These are phyloP conservation scores for Tineola bisselliella DNA, from an alignment of 2,888 invertebrate species.

Conservation along the genomic window DNA sequence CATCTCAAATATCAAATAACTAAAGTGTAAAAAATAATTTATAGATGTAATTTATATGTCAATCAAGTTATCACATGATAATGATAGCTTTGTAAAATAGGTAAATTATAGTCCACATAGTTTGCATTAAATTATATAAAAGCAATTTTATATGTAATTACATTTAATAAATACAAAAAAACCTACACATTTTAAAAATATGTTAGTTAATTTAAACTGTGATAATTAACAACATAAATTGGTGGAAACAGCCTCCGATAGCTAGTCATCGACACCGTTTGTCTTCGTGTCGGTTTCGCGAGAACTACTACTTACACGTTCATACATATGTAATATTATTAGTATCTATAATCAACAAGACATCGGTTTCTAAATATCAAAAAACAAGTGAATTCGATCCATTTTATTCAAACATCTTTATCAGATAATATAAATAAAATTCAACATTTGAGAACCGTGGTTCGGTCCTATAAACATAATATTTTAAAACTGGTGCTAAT, in stretches of 20 bases:
- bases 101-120: background rate
- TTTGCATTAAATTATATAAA: background rate
- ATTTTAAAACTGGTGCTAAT: too few species aligned
- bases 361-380: too few species aligned
- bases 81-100: background rate
- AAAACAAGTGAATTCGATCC: too few species aligned
- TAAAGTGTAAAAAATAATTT: background rate
- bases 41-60: background rate
- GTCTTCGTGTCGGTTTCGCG: constrained; percentile 21
- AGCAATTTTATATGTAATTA: background rate
- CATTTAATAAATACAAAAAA: too few species aligned
- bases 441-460: too few species aligned
- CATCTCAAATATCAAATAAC: too few species aligned
- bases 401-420: too few species aligned
- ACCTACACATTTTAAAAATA: too few species aligned
- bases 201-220: background rate
- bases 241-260: constrained; percentile 21
- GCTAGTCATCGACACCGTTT: constrained; percentile 28
- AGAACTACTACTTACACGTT: background rate
- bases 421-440: too few species aligned
- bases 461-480: too few species aligned
- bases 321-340: background rate
- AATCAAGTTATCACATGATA: background rate
- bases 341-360: too few species aligned
- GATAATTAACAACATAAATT: too few species aligned